These are phyloP conservation scores for Cotesia vestalis DNA, from an alignment of 1,140 invertebrate species.

Conservation along the genomic window DNA sequence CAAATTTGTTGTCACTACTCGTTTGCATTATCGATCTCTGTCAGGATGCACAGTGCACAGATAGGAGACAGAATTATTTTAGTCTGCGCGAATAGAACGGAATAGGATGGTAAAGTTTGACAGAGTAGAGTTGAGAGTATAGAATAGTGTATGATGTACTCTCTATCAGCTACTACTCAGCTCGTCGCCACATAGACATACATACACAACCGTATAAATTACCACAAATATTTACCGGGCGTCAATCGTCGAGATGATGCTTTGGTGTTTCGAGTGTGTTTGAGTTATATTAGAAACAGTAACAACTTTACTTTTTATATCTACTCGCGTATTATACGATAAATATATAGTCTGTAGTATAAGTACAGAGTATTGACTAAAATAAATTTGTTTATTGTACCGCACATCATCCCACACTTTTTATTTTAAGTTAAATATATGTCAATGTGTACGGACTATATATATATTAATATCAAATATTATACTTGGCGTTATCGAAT, in stretches of 20 bases:
- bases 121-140: not conserved
- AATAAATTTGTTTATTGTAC: too few species aligned
- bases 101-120: not conserved
- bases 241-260: slow-evolving; percentile 44
- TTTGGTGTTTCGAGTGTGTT: slow-evolving; percentile 43
- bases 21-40: slow-evolving; percentile 30
- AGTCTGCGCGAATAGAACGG: too few species aligned
- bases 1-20: slow-evolving; percentile 33
- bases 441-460: too few species aligned
- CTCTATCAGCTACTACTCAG: too few species aligned
- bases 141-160: slow-evolving; percentile 30
- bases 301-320: slow-evolving; percentile 43
- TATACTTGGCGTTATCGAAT: too few species aligned
- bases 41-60: not conserved
- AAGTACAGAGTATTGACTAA: too few species aligned
- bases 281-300: slow-evolving; percentile 43
- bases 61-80: too few species aligned
- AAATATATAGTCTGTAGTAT: too few species aligned
- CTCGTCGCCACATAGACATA: slow-evolving; percentile 14
- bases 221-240: slow-evolving; percentile 48
- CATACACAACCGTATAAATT: slow-evolving; percentile 44
- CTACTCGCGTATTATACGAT: not conserved
- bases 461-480: too few species aligned
- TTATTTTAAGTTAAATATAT: too few species aligned
- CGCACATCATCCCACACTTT: too few species aligned